Base-by-base conservation (phyloP, 2,888 invertebrate species). In the Macroteleia sp. region DNA sequence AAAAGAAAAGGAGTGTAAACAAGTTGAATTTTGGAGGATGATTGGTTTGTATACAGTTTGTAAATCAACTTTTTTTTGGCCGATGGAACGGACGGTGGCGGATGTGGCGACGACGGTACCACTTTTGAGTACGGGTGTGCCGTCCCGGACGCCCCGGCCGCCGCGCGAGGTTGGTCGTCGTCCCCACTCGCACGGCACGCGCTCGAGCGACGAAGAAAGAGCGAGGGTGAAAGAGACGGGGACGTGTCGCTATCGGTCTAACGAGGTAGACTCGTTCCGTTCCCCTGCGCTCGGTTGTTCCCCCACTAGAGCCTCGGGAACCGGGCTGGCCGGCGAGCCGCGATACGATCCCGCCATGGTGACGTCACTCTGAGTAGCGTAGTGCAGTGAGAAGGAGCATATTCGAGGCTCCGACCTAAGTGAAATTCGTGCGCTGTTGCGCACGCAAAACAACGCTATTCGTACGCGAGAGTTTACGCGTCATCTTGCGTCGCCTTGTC, bases 311-410 rank as follows among this genome's bases (percentile, higher is more conserved):
- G 57, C 19, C 17, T 22, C 52, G 25, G 34, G 77, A 81, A 81
- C 82, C 82, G 56, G 83, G 82, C 87, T 89, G 86, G 88, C 87
- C 86, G 86, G 89, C 89, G 90, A 90, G 88, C 90, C 89, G 79
- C 86, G 83, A 81, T 88, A 84, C 86, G 87, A 89, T 91, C 91
- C 91, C 91, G 91, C 92, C 91, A 91, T 88, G 89, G 91, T 92
- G 92, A 92, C 92, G 92, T 92, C 92, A 92, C 91, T 91, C 87
- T 79, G 89, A 86, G 91, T 91, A 89, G 91, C 90, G 91, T 91
- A 92, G 91, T 91, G 91, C 91, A 91, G 91, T 91, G 91, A 91
- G 90, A 86, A 89, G 91, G 90, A 91, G 90, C 89, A 85, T 84
- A 87, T 83, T 81, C 81, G 82, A 86, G n/a, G 85, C 89, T 89